Base-by-base conservation (phyloP, 2,113 vertebrate genomes). In the Callaeas wilsoni region DNA sequence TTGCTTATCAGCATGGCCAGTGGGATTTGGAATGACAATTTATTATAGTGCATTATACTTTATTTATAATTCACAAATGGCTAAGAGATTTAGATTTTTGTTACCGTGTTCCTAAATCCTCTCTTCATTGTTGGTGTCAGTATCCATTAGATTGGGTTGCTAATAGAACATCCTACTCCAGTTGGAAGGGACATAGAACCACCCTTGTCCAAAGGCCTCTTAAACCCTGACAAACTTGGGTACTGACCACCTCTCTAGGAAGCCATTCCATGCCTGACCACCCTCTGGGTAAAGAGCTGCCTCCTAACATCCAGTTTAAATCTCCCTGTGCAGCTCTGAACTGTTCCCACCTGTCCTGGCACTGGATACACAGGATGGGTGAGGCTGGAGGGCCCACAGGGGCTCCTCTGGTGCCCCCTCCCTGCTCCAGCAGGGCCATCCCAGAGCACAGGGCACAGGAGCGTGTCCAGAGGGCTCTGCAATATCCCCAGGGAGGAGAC, bases 1-100 rank as follows among this genome's bases (percentile, higher is more conserved):
- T 92, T 95, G 50, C 44, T 95, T 91, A 91, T 97, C 94, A 94
- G 70, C 64, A 57, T n/a, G 18, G 67, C 84, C 47, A 69, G 59
- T 86, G 41, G 91, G 69, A 97, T 97, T 94, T 95, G 79, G 41
- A 96, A 95, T 95, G 78, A 78, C 84, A 95, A 94, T 96, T 95
- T 95, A 91, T 95, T 96, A 79, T 91, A 92, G 85, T 77, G 89
- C 94, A 92, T 95, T 96, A 86, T 92, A 70, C 74, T 95, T 96
- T 97, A 96, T 94, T 98, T 97, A 96, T 96, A 96, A 97, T 94
- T 97, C 86, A 96, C 86, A 97, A 97, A 92, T 95, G 86, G 89
- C 70, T 97, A 95, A 90, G 94, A 89, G 95, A 95, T 93, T 96
- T 96, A 90, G 70, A 53, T 39, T 79, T 93, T 96, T 79, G 64